Percentiles rank a stretch among this genome's conserved stretches.
Evolutionary conservation across 64 coral and sea anemone species (phyloP).

Genomic region (Pachyseris speciosa): DNA sequence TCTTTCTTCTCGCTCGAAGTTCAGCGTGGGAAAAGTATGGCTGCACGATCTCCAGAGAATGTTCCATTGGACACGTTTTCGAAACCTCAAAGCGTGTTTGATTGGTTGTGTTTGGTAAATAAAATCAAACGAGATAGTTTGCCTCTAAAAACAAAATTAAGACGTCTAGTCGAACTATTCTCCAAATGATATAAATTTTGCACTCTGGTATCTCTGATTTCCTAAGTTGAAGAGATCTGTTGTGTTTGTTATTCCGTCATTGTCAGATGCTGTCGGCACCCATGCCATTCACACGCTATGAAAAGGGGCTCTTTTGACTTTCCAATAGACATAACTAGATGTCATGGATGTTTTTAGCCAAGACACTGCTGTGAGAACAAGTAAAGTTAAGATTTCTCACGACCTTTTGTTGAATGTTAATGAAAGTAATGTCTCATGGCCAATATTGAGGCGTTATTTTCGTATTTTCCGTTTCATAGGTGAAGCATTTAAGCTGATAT

Average conservation of each 20-base stretch:
- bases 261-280: too few relatives aligned
- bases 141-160: too few relatives aligned
- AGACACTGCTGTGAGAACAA: background rate
- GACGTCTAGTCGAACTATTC: too few relatives aligned
- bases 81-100: background rate
- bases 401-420: background rate
- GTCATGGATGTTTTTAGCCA: background rate
- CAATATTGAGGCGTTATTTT: conserved; percentile 22
- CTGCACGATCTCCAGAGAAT: background rate
- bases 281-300: background rate
- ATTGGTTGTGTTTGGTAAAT: background rate
- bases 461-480: background rate
- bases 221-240: too few relatives aligned
- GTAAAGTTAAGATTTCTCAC: background rate
- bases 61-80: background rate
- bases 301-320: background rate
- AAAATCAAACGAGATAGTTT: too few relatives aligned
- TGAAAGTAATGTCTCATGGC: background rate
- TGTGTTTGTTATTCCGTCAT: too few relatives aligned
- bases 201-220: background rate
- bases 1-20: background rate
- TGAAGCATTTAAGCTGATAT: background rate
- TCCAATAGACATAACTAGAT: background rate
- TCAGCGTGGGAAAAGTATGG: background rate
- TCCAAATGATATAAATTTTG: too few relatives aligned